Evolutionary conservation across 1,140 invertebrate genomes (phyloP).

Genomic region (Drosophila melanogaster): DNA sequence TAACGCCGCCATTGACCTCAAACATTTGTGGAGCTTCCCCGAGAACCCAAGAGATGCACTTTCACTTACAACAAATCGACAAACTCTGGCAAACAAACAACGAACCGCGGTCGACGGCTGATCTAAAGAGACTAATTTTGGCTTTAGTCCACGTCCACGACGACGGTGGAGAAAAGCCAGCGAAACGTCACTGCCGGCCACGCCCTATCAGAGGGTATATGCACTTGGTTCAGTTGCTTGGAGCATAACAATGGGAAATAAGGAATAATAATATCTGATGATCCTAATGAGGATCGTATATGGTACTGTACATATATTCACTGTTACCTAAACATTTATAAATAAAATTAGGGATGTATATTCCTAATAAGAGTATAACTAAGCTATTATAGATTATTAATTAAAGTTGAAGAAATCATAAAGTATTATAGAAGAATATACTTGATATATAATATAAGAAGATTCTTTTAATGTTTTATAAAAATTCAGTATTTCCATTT

Average conservation of each 20-base stretch:
- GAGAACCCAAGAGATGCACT: slow-evolving; percentile 39
- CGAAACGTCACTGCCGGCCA: slow-evolving; percentile 28
- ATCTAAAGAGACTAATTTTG: slow-evolving; percentile 64
- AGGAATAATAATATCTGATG: background rate
- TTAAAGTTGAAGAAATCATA: too few species aligned
- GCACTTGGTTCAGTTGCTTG: background rate
- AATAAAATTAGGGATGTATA: too few species aligned
- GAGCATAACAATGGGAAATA: too few species aligned
- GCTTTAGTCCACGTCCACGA: slow-evolving; percentile 49
- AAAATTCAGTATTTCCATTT: too few species aligned
- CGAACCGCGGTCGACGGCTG: slow-evolving; percentile 64
- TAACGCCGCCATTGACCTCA: slow-evolving; percentile 54
- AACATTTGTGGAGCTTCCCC: slow-evolving; percentile 57
- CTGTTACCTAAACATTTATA: too few species aligned
- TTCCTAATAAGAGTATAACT: too few species aligned
- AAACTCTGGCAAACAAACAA: slow-evolving; percentile 17
- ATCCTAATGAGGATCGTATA: too few species aligned
- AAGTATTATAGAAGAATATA: too few species aligned
- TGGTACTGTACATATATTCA: too few species aligned
- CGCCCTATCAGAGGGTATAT: background rate
- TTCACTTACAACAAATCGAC: slow-evolving; percentile 71
- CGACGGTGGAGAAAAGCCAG: slow-evolving; percentile 12
- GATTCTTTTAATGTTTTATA: too few species aligned
- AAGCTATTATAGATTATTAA: too few species aligned
- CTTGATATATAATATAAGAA: too few species aligned